phyloP scores from a whole-genome alignment of 2,888 invertebrate species.

The Cheilosia impressa region DNA sequence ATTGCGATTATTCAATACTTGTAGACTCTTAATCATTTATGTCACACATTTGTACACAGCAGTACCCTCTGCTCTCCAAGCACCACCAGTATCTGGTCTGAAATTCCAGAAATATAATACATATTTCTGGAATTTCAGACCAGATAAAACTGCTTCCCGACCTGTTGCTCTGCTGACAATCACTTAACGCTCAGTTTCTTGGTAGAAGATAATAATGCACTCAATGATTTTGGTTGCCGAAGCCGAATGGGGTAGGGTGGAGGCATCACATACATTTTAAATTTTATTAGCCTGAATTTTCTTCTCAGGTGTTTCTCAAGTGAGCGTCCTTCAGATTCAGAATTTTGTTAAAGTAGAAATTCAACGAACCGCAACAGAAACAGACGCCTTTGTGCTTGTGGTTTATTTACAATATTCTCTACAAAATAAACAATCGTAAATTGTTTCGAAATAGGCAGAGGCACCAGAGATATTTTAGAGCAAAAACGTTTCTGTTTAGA shows the following conservation, averaged over 20 bases:
- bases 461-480: neutral
- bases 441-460: neutral
- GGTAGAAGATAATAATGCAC: neutral
- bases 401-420: neutral
- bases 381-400: neutral
- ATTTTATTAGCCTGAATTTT: neutral
- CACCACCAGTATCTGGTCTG: no score
- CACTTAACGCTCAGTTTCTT: no score
- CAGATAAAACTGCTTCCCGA: no score
- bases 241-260: neutral
- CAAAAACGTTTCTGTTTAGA: neutral
- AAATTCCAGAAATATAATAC: no score
- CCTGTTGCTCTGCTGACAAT: no score
- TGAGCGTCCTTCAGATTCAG: neutral
- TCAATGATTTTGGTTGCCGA: neutral
- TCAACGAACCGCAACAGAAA: neutral
- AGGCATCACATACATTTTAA: neutral
- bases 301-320: neutral
- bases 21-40: no score
- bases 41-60: no score
- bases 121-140: no score
- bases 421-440: slow-evolving; percentile 1
- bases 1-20: no score
- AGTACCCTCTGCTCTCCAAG: no score
- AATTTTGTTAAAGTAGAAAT: neutral